Evolutionary conservation across 2,797 vertebrate species (phyloP), one percentile per base, ranked within the genome.

Genomic region (Lemur catta): DNA sequence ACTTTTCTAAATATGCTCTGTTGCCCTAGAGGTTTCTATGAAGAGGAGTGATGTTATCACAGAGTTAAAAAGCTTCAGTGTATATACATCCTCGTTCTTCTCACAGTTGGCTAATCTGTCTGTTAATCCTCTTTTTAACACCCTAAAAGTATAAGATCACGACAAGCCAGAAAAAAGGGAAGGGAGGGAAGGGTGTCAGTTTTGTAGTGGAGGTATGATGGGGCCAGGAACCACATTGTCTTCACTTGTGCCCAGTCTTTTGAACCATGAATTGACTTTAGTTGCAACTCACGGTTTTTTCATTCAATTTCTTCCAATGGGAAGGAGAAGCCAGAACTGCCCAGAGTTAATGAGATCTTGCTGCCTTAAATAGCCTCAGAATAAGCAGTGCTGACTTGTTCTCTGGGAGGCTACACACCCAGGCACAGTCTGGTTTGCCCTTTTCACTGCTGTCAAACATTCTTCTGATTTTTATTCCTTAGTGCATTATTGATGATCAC

Each of bases 401-500:
- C 89, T 97, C 41, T 85, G 22, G 17, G 17, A 35, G 11, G 26
- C 63, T 67, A 11, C 20, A 12, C 50, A 3, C 0, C 1, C 20
- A 97, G 91, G 93, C 65, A 11, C 69, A n/a, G 86, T 89, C 90
- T 82, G 57, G 48, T 48, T 93, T 94, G 88, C 50, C 55, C 50
- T 97, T 97, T 90, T 91, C 72, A 61, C 22, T 93, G 17, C 89
- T 96, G 95, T 78, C 97, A 71, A 79, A 63, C 71, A 12, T 91
- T 89, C 81, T 93, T 95, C 91, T 96, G 89, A 84, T 95, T 97
- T 96, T 87, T 48, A 80, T 63, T 91, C 84, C 84, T 93, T 79
- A 9, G 87, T 89, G 87, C 93, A 95, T 95, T 97, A 97, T 91
- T 97, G 93, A 97, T 95, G 94, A 89, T 93, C 92, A 55, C 63